Percentiles rank a stretch among this genome's conserved stretches.
Evolutionary conservation across 1,140 invertebrate species (phyloP).

Genomic region (Procambarus clarkii): DNA sequence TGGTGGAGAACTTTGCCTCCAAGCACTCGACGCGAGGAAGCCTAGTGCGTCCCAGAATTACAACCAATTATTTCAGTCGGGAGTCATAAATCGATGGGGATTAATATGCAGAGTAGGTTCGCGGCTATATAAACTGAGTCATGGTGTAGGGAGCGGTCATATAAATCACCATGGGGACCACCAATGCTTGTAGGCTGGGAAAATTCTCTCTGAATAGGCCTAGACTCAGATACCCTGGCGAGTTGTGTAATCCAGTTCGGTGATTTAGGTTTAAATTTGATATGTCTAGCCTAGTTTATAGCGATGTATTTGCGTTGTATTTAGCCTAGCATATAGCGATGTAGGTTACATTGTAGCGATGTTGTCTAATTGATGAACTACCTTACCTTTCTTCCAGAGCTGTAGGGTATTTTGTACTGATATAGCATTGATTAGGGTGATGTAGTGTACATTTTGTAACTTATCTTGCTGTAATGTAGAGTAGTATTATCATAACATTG

Average conservation of each 20-base stretch:
- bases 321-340: background rate
- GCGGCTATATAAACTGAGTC: constrained; percentile 48
- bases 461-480: background rate
- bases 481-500: background rate
- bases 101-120: constrained; percentile 61
- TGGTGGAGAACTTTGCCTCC: background rate
- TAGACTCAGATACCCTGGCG: background rate
- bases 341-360: background rate
- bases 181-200: background rate
- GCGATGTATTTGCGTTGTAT: too few species aligned
- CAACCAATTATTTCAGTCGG: constrained; percentile 59
- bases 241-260: background rate
- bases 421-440: background rate
- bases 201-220: background rate
- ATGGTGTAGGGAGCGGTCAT: constrained; percentile 22
- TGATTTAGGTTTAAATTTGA: too few species aligned
- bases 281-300: too few species aligned
- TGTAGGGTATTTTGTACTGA: background rate
- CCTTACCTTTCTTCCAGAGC: too few species aligned
- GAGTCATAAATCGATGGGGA: constrained; percentile 61
- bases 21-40: background rate
- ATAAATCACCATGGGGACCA: constrained; percentile 45
- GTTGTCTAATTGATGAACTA: too few species aligned
- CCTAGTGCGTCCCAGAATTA: constrained; percentile 48
- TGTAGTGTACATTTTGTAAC: background rate